Evolutionary conservation across 1,140 invertebrate species (phyloP).

Genomic region (Drosophila elegans): DNA sequence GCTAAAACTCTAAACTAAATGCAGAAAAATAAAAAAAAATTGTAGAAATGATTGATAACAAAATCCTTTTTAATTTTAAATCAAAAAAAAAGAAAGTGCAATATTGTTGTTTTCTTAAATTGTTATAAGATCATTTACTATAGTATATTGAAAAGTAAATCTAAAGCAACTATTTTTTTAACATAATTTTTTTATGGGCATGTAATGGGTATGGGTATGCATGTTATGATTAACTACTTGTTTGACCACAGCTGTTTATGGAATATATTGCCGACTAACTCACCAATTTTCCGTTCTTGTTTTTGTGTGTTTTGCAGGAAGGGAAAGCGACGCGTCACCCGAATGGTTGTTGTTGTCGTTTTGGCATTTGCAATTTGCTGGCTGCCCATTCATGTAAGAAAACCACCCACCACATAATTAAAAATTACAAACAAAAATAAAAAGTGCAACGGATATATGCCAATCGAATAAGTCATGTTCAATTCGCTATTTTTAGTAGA

Average conservation of each 20-base stretch:
- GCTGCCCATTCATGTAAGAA: slow-evolving; percentile 95
- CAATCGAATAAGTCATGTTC: not conserved
- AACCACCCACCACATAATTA: not conserved
- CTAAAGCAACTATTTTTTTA: too few species aligned
- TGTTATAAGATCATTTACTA: too few species aligned
- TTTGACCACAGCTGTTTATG: not conserved
- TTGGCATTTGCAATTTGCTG: slow-evolving; percentile 98
- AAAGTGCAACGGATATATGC: not conserved
- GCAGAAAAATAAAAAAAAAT: too few species aligned
- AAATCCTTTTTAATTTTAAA: too few species aligned
- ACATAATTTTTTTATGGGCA: too few species aligned
- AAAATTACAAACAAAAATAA: not conserved
- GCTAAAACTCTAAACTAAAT: too few species aligned
- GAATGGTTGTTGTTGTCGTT: slow-evolving; percentile 97
- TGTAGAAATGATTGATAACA: too few species aligned
- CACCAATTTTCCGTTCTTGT: not conserved
- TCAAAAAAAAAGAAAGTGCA: too few species aligned
- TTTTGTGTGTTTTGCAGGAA: slow-evolving; percentile 85
- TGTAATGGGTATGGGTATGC: too few species aligned
- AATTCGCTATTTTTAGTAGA: not conserved
- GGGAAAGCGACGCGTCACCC: slow-evolving; percentile 95
- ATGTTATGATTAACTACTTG: too few species aligned
- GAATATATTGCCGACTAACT: slow-evolving; percentile 6
- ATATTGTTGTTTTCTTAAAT: too few species aligned
- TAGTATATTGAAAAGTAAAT: too few species aligned